Percentiles rank a stretch among this genome's conserved stretches.
Conservation (phyloP, 2,797 vertebrate species). For the Thaleichthys pacificus region DNA sequence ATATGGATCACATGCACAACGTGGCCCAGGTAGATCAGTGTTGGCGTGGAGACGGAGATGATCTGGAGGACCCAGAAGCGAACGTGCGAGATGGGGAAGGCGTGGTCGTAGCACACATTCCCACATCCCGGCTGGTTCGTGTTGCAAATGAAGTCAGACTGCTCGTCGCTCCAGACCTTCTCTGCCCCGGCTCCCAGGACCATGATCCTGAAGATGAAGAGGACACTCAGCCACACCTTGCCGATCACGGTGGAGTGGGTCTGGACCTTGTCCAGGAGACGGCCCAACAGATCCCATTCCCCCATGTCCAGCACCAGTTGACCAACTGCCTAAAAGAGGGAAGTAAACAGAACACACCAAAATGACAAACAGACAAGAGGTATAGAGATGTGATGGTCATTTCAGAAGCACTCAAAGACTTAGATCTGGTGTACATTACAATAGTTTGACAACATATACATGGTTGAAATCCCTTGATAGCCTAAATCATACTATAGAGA, state of each 20-base stretch:
- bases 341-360: not conserved
- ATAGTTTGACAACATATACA: not conserved
- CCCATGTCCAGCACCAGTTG: constrained; percentile 77
- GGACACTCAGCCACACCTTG: constrained; percentile 94
- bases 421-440: not conserved
- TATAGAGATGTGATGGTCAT: not conserved
- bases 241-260: constrained; percentile 90
- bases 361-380: not conserved
- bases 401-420: not conserved
- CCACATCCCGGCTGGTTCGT: constrained; percentile 91
- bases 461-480: not conserved
- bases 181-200: constrained; percentile 86
- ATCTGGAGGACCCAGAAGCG: constrained; percentile 96
- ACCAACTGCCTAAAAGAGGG: constrained; percentile 11
- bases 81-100: constrained; percentile 94
- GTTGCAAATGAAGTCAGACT: constrained; percentile 93
- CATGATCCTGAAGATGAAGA: constrained; percentile 95
- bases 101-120: constrained; percentile 91
- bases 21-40: constrained; percentile 76
- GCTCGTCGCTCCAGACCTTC: constrained; percentile 93
- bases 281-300: constrained; percentile 91
- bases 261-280: constrained; percentile 93
- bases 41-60: constrained; percentile 80
- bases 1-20: constrained; percentile 81
- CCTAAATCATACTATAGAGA: not conserved